Conservation (phyloP, 2,797 vertebrate genomes). For the Ibycter americanus region DNA sequence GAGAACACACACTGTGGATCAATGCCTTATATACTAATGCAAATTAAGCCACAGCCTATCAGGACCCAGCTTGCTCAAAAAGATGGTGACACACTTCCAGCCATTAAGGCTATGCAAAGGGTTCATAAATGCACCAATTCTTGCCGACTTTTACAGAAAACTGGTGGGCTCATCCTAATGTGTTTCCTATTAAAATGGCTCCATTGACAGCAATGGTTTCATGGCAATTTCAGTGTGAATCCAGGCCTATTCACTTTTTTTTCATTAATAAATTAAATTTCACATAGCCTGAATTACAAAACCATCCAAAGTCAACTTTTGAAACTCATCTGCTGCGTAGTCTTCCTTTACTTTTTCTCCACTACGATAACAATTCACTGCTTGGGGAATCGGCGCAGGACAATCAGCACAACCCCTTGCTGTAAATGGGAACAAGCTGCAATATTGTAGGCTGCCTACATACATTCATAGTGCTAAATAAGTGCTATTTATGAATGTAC, state of each 20-base stretch:
- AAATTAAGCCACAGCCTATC: constrained; percentile 10
- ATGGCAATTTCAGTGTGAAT: neutral
- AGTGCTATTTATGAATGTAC: neutral
- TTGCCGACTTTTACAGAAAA: neutral
- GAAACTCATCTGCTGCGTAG: neutral
- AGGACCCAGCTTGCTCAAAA: neutral
- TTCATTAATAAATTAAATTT: neutral
- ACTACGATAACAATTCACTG: neutral
- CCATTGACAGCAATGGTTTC: neutral
- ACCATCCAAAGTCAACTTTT: neutral
- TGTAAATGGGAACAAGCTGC: neutral
- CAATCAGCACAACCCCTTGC: neutral
- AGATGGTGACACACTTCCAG: neutral
- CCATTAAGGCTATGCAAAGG: neutral
- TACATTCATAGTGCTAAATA: neutral
- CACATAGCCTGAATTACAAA: neutral
- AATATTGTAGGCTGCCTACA: neutral
- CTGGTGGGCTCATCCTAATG: neutral
- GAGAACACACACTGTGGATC: neutral
- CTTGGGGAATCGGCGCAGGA: neutral
- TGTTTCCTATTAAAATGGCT: neutral
- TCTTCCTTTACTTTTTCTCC: neutral
- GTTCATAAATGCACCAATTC: neutral
- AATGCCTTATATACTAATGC: neutral
- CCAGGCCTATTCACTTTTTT: neutral